Conservation (phyloP, 2,888 invertebrate genomes). For the Xestia sexstrigata region DNA sequence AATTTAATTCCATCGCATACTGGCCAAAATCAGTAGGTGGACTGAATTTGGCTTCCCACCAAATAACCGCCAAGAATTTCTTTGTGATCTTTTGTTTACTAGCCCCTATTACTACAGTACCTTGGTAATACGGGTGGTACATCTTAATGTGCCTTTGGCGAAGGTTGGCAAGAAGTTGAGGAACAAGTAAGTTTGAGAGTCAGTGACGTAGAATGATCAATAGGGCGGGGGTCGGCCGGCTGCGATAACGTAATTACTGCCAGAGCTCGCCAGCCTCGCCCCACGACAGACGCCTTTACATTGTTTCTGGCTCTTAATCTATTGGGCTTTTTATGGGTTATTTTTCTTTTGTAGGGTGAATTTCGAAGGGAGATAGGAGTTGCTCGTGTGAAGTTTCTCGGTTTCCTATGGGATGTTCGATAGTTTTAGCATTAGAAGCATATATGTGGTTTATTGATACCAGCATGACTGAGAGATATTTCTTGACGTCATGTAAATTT, state of each 20-base stretch:
- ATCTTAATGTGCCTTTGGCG: slow-evolving; percentile 63
- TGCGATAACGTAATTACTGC: slow-evolving; percentile 84
- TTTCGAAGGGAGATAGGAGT: slow-evolving; percentile 19
- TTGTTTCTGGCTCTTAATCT: slow-evolving; percentile 72
- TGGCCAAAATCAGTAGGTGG: neutral
- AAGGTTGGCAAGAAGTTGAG: slow-evolving; percentile 69
- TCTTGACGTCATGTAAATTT: too few relatives aligned
- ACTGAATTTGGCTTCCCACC: slow-evolving; percentile 26
- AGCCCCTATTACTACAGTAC: slow-evolving; percentile 40
- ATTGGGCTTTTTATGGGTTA: slow-evolving; percentile 59
- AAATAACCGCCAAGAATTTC: slow-evolving; percentile 43
- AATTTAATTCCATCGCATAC: slow-evolving; percentile 8
- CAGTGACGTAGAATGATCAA: slow-evolving; percentile 86
- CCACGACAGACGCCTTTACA: slow-evolving; percentile 69
- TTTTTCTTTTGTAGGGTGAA: slow-evolving; percentile 43
- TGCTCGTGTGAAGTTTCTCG: slow-evolving; percentile 11
- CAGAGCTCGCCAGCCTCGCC: slow-evolving; percentile 70
- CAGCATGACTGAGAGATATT: too few relatives aligned
- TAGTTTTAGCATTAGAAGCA: neutral
- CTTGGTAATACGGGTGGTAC: slow-evolving; percentile 39
- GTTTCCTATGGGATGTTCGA: neutral
- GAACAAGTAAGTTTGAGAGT: slow-evolving; percentile 77
- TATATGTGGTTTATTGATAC: neutral
- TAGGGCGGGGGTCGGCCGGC: slow-evolving; percentile 77
- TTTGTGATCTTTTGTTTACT: slow-evolving; percentile 49